These are phyloP conservation scores for Muscina levida DNA, from an alignment of 2,888 invertebrate genomes.

Conservation along the genomic window DNA sequence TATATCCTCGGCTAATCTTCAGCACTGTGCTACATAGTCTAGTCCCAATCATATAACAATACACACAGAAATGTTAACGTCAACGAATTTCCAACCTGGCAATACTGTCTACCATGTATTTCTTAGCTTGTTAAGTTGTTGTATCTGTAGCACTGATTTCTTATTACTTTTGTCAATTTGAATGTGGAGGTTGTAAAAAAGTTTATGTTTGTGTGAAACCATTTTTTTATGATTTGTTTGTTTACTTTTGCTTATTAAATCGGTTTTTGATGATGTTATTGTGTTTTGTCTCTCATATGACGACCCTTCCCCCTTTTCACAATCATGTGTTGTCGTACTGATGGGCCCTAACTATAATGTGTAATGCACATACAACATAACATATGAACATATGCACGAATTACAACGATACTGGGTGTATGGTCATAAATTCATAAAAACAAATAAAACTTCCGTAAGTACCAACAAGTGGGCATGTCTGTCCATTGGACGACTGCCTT, in stretches of 20 bases:
- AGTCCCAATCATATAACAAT: too few relatives aligned
- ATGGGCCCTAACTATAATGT: constrained; percentile 1
- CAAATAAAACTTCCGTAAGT: constrained; percentile 44
- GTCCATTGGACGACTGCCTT: too few relatives aligned
- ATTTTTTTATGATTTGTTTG: constrained; percentile 56
- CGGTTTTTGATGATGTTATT: constrained; percentile 56
- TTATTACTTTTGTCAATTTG: constrained; percentile 52
- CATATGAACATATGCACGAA: constrained; percentile 1
- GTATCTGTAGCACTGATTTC: constrained; percentile 40
- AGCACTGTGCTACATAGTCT: too few relatives aligned
- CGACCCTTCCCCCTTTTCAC: constrained; percentile 17
- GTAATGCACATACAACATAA: constrained; percentile 45
- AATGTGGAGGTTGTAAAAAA: constrained; percentile 57
- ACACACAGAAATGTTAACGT: too few relatives aligned
- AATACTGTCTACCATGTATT: too few relatives aligned
- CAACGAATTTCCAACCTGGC: too few relatives aligned
- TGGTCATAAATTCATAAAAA: constrained; percentile 56
- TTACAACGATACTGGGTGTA: neutral
- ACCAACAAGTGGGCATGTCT: constrained; percentile 32
- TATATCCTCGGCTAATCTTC: too few relatives aligned
- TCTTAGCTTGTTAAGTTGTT: constrained; percentile 18
- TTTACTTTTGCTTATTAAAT: constrained; percentile 45
- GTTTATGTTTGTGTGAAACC: constrained; percentile 53
- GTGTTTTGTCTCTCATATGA: constrained; percentile 45
- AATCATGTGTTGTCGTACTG: too few relatives aligned